Conservation (phyloP, 2,888 invertebrate species). For the Tinea trinotella region DNA sequence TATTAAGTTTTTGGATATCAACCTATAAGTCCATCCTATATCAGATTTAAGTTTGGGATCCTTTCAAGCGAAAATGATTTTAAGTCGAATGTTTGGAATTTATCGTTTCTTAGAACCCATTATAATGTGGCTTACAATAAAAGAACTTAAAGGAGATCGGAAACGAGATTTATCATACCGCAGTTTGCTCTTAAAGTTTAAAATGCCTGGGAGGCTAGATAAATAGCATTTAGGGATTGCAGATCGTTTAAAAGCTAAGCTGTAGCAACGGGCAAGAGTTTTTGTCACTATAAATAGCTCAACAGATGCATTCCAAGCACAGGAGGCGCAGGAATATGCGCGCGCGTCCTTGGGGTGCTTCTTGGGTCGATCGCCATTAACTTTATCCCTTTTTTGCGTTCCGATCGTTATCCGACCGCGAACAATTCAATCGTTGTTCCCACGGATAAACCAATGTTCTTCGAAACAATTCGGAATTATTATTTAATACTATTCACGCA, state of each 20-base stretch:
- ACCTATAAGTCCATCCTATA: not conserved
- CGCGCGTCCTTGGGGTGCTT: conserved; percentile 46
- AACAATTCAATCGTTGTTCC: conserved; percentile 57
- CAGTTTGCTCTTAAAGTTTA: not conserved
- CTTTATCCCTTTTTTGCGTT: conserved; percentile 66
- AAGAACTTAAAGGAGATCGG: not conserved
- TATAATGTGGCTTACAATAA: not conserved
- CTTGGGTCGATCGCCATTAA: conserved; percentile 37
- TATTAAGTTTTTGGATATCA: not conserved
- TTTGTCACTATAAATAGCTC: conserved; percentile 64
- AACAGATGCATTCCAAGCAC: conserved; percentile 45
- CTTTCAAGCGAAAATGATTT: not conserved
- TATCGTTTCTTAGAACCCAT: not conserved
- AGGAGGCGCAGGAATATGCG: conserved; percentile 33
- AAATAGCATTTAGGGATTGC: not conserved
- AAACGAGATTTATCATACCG: not conserved
- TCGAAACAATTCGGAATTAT: conserved; percentile 18
- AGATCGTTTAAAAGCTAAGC: not conserved
- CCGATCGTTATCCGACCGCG: conserved; percentile 64
- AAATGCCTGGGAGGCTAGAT: not conserved
- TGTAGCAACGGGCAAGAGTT: not conserved
- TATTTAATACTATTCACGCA: conserved; percentile 6
- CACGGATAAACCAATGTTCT: conserved; percentile 38
- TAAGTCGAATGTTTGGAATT: not conserved
- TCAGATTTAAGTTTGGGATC: not conserved